phyloP scores from a whole-genome alignment of 30 jellyfish, hydroid and myxozoan genomes.

The Cassiopea andromeda region DNA sequence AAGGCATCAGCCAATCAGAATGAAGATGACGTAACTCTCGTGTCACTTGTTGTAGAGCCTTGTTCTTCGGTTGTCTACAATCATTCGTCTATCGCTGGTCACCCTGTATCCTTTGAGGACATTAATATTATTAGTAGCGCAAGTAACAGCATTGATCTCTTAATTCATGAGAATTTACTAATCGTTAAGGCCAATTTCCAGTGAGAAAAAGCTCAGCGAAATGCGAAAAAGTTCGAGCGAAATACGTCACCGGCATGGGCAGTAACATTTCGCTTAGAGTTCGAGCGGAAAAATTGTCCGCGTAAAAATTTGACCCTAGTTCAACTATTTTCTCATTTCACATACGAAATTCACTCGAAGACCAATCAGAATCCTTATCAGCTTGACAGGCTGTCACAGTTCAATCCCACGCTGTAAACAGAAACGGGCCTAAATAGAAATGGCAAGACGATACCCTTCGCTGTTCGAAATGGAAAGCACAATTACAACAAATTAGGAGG shows the following conservation, averaged over 20 bases:
- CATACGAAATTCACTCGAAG: not conserved
- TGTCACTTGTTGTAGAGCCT: too few species aligned
- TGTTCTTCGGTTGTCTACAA: too few species aligned
- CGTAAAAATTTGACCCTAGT: not conserved
- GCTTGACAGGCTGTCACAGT: not conserved
- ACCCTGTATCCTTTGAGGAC: too few species aligned
- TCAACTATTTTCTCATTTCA: constrained; percentile 6
- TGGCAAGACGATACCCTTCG: not conserved
- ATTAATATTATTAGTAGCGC: not conserved
- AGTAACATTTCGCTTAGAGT: not conserved
- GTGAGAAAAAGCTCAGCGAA: constrained; percentile 18
- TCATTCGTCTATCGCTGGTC: too few species aligned
- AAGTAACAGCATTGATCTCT: too few species aligned
- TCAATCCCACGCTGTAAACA: not conserved
- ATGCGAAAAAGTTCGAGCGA: constrained; percentile 21
- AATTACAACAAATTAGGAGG: not conserved
- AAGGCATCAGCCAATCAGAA: too few species aligned
- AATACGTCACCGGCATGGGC: constrained; percentile 6
- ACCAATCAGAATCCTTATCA: constrained; percentile 8
- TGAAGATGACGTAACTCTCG: too few species aligned
- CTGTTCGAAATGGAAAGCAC: constrained; percentile 3
- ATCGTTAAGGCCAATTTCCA: constrained; percentile 23
- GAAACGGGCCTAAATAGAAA: constrained; percentile 18
- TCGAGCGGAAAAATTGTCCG: not conserved
- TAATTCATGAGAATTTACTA: too few species aligned